Conservation (phyloP, 2,113 vertebrate species). For the Pipa parva region DNA sequence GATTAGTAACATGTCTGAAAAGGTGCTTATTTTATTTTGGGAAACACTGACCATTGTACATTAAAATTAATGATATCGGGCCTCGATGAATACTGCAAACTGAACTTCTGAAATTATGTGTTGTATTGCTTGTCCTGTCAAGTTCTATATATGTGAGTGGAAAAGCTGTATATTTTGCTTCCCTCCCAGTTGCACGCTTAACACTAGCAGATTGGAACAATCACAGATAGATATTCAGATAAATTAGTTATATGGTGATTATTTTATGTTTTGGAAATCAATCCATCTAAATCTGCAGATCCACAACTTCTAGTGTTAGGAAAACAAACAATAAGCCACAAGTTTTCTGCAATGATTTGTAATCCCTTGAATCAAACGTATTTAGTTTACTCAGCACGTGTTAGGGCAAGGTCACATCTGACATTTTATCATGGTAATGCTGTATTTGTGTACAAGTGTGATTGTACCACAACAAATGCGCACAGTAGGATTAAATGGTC, state of each 20-base stretch:
- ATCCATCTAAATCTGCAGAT: constrained; percentile 25
- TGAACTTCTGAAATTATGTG: constrained; percentile 19
- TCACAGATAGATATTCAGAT: constrained; percentile 24
- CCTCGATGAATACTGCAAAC: not conserved
- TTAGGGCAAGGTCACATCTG: not conserved
- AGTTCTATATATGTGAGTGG: constrained; percentile 12
- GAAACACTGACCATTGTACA: not conserved
- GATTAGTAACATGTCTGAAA: too few species aligned
- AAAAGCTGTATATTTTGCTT: constrained; percentile 13
- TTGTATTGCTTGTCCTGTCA: not conserved
- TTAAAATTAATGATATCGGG: not conserved
- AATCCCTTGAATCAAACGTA: not conserved
- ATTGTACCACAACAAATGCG: too few species aligned
- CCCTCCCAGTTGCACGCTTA: not conserved
- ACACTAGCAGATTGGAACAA: constrained; percentile 1
- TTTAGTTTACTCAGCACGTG: not conserved
- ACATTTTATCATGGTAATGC: not conserved
- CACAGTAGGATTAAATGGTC: too few species aligned
- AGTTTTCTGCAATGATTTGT: constrained; percentile 1
- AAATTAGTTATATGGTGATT: constrained; percentile 28
- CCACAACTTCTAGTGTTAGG: constrained; percentile 29
- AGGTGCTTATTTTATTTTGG: not conserved
- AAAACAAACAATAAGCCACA: constrained; percentile 26
- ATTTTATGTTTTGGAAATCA: constrained; percentile 25
- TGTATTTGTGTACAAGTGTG: too few species aligned